phyloP scores from a whole-genome alignment of 53 echinoderm and acorn worm species.

The Zoroaster sp. region DNA sequence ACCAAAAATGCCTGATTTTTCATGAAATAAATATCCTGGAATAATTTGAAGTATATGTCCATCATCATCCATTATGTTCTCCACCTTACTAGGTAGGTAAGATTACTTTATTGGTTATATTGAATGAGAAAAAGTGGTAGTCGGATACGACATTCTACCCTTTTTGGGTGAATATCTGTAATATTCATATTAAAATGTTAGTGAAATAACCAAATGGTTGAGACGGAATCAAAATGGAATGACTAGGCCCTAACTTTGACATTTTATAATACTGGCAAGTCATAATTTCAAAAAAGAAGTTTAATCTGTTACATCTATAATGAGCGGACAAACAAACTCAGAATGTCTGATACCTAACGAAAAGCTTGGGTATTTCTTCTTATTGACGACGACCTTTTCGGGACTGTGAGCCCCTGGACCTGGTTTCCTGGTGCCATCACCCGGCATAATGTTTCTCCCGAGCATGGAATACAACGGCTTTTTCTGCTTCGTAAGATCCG shows the following conservation, averaged over 20 bases:
- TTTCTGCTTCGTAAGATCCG: constrained; percentile 75
- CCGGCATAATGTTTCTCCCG: constrained; percentile 78
- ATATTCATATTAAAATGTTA: no score
- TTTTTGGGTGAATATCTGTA: no score
- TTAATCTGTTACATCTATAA: constrained; percentile 90
- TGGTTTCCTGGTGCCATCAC: constrained; percentile 79
- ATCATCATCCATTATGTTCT: no score
- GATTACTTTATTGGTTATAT: no score
- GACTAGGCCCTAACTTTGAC: background rate
- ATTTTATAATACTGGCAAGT: background rate
- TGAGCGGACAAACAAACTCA: constrained; percentile 92
- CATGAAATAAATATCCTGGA: no score
- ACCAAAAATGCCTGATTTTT: no score
- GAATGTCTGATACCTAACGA: constrained; percentile 95
- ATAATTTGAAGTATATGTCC: no score
- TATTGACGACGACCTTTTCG: constrained; percentile 86
- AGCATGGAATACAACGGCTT: constrained; percentile 95
- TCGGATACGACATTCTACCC: no score
- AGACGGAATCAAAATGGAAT: no score
- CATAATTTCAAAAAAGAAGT: background rate
- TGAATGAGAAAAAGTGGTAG: no score
- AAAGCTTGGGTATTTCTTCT: constrained; percentile 80
- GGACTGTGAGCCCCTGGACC: constrained; percentile 97
- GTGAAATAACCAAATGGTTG: no score
- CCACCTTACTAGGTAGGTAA: no score